These are phyloP conservation scores for Mixornis gularis DNA, from an alignment of 2,113 vertebrate species.

Conservation along the genomic window DNA sequence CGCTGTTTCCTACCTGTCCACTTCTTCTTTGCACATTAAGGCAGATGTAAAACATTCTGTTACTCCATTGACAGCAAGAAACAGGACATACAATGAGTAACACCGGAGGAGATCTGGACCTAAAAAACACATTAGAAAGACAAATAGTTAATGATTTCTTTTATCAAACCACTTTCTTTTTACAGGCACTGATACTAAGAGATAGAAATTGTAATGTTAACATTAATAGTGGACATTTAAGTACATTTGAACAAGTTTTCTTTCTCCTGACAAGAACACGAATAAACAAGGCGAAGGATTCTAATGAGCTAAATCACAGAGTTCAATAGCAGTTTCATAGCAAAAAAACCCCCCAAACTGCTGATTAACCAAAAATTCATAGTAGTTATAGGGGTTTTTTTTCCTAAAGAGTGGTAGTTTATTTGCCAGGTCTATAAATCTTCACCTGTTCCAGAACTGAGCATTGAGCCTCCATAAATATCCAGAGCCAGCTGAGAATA, in stretches of 20 bases:
- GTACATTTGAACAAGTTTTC: neutral
- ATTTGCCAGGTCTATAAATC: neutral
- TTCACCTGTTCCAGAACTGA: constrained; percentile 84
- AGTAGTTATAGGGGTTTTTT: neutral
- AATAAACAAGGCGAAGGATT: neutral
- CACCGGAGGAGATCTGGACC: constrained; percentile 85
- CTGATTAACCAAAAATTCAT: neutral
- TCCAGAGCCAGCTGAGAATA: constrained; percentile 92
- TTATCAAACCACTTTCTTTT: neutral
- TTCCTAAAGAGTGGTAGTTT: neutral
- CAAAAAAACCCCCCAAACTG: neutral
- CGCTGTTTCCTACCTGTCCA: constrained; percentile 82
- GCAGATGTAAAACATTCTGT: constrained; percentile 95
- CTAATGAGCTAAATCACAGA: neutral
- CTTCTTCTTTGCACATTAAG: constrained; percentile 90
- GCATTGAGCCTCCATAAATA: constrained; percentile 89
- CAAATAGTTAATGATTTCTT: neutral
- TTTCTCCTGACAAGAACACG: neutral
- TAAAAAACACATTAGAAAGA: constrained; percentile 42
- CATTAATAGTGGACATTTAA: neutral
- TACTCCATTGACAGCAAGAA: constrained; percentile 91
- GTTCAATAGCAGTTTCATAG: neutral
- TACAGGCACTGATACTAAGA: neutral
- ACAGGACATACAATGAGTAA: constrained; percentile 89
- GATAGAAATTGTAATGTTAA: neutral